Conservation (phyloP, 2,888 invertebrate species). For the Scelioninae gen. 1 region DNA sequence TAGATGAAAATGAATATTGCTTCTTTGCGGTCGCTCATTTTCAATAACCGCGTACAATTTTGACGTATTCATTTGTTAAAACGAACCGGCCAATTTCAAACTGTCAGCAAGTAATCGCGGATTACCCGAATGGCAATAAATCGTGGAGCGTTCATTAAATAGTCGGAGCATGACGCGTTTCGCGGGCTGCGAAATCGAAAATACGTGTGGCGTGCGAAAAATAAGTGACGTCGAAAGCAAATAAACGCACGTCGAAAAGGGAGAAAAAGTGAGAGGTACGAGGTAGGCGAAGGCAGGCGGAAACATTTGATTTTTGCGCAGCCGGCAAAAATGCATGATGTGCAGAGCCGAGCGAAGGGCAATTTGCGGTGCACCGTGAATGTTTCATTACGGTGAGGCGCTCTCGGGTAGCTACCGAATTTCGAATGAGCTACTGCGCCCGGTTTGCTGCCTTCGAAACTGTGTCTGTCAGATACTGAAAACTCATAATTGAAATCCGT, state of each 20-base stretch:
- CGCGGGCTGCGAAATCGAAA: conserved; percentile 35
- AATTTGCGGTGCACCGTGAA: conserved; percentile 84
- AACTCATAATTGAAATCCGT: conserved; percentile 84
- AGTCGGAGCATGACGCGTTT: conserved; percentile 19
- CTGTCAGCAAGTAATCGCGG: conserved; percentile 21
- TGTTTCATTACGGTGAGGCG: conserved; percentile 83
- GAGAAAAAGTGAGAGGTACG: neutral
- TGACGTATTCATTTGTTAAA: conserved; percentile 32
- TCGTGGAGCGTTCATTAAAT: conserved; percentile 39
- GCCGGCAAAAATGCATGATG: conserved; percentile 59
- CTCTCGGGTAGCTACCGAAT: conserved; percentile 83
- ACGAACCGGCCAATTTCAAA: neutral
- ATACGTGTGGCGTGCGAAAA: conserved; percentile 44
- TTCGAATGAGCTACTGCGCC: conserved; percentile 83
- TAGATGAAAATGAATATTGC: no score
- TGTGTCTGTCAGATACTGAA: conserved; percentile 77
- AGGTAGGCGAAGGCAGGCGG: conserved; percentile 41
- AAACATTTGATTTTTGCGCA: conserved; percentile 65
- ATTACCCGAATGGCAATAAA: conserved; percentile 42
- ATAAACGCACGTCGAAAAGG: conserved; percentile 44
- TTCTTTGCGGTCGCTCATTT: conserved; percentile 2
- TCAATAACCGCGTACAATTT: neutral
- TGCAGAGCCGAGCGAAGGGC: conserved; percentile 53
- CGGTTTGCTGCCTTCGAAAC: conserved; percentile 72
- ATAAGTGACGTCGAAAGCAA: conserved; percentile 60